Percentiles rank a stretch among this genome's conserved stretches.
These are phyloP conservation scores for Agrypnus murinus DNA, from an alignment of 2,888 invertebrate genomes.

Conservation along the genomic window DNA sequence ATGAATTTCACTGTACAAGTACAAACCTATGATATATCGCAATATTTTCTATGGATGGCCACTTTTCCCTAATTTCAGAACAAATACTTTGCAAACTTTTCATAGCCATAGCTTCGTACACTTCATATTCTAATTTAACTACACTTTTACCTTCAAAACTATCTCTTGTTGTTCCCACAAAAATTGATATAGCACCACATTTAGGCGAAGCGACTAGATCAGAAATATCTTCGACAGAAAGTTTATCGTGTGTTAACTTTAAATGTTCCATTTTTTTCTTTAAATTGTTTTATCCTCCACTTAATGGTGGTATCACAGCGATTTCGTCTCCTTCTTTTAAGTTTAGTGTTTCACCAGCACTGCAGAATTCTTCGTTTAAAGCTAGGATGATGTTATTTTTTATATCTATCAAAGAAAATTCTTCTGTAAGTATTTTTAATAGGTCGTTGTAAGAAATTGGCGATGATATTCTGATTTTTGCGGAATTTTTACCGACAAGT, in stretches of 20 bases:
- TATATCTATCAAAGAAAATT: constrained; percentile 80
- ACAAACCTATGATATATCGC: constrained; percentile 88
- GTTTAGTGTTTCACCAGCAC: constrained; percentile 71
- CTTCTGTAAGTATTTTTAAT: constrained; percentile 75
- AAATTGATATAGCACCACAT: constrained; percentile 92
- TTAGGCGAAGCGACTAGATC: constrained; percentile 79
- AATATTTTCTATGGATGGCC: constrained; percentile 84
- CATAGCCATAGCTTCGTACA: constrained; percentile 93
- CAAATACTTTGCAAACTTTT: constrained; percentile 89
- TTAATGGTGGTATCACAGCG: constrained; percentile 95
- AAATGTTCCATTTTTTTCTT: constrained; percentile 83
- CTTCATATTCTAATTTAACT: constrained; percentile 93
- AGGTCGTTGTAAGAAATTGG: constrained; percentile 76
- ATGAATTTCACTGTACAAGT: neutral
- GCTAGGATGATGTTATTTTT: constrained; percentile 84
- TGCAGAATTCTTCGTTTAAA: constrained; percentile 87
- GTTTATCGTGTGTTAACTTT: constrained; percentile 78
- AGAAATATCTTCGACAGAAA: constrained; percentile 81
- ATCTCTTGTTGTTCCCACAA: constrained; percentile 92
- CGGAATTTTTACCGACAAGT: constrained; percentile 79
- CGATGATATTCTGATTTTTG: constrained; percentile 73
- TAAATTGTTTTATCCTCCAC: constrained; percentile 81
- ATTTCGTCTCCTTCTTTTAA: constrained; percentile 85
- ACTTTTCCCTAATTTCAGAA: constrained; percentile 80
- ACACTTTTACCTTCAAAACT: constrained; percentile 89